Conservation (phyloP, 2,113 vertebrate species). For the Puma concolor region DNA sequence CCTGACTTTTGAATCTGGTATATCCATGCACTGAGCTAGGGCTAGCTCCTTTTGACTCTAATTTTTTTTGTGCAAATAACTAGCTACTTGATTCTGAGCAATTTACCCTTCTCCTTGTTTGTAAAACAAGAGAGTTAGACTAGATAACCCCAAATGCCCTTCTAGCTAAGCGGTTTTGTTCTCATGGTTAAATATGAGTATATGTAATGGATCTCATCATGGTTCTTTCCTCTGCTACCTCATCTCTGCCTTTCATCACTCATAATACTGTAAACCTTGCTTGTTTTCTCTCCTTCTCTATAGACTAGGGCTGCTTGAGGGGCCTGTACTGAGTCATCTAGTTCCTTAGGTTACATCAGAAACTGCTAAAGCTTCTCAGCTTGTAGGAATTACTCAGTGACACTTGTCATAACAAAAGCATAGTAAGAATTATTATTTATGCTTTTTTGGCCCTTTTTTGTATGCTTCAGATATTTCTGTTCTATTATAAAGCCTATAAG, state of each 20-base stretch:
- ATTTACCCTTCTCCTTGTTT: conserved; percentile 37
- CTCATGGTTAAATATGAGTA: background rate
- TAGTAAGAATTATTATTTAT: background rate
- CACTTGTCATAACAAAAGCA: background rate
- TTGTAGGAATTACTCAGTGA: background rate
- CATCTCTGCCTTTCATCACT: background rate
- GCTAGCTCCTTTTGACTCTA: conserved; percentile 7
- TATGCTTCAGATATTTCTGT: background rate
- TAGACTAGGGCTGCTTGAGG: background rate
- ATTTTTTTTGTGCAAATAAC: background rate
- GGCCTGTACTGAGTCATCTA: background rate
- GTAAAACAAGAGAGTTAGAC: conserved; percentile 1
- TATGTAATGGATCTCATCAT: background rate
- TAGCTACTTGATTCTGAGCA: conserved; percentile 34
- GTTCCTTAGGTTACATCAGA: background rate
- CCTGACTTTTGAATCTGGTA: conserved; percentile 33
- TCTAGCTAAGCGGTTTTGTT: background rate
- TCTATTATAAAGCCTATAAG: background rate
- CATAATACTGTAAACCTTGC: background rate
- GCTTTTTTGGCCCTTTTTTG: background rate
- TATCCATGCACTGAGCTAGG: background rate
- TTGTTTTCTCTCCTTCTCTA: background rate
- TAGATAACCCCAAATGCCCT: background rate
- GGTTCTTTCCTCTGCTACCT: background rate
- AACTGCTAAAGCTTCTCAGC: background rate